These are phyloP conservation scores for Corythucha ciliata DNA, from an alignment of 2,888 invertebrate species.

Conservation along the genomic window DNA sequence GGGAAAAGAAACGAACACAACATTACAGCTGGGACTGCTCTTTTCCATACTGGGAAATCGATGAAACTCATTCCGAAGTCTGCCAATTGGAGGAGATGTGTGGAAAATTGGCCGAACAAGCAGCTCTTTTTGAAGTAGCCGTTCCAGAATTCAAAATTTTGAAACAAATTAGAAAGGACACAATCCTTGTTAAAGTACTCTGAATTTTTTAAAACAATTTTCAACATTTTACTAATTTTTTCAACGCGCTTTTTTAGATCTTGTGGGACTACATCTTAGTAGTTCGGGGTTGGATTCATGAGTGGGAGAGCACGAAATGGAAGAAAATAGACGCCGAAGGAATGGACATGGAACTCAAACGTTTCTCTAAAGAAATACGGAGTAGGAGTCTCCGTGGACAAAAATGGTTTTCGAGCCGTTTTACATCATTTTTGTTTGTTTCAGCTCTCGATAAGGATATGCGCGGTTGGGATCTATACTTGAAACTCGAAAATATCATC, in stretches of 20 bases:
- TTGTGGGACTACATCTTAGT: slow-evolving; percentile 85
- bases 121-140: slow-evolving; percentile 73
- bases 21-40: slow-evolving; percentile 53
- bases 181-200: slow-evolving; percentile 59
- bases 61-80: slow-evolving; percentile 59
- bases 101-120: slow-evolving; percentile 58
- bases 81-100: slow-evolving; percentile 58
- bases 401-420: not conserved
- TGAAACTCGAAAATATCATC: slow-evolving; percentile 67
- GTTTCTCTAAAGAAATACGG: slow-evolving; percentile 75
- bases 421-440: slow-evolving; percentile 23
- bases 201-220: not conserved
- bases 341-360: slow-evolving; percentile 92
- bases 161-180: slow-evolving; percentile 62
- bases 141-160: slow-evolving; percentile 74
- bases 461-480: slow-evolving; percentile 65
- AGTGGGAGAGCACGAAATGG: slow-evolving; percentile 92
- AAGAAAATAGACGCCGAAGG: slow-evolving; percentile 86
- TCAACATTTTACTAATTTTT: not conserved
- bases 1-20: not conserved
- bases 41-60: slow-evolving; percentile 58
- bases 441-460: slow-evolving; percentile 54
- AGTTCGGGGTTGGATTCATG: slow-evolving; percentile 70
- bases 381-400: slow-evolving; percentile 44
- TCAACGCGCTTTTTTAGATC: slow-evolving; percentile 41